Base-by-base conservation (phyloP, 2,888 invertebrate genomes). In the Lepidocyrtinus sp. region DNA sequence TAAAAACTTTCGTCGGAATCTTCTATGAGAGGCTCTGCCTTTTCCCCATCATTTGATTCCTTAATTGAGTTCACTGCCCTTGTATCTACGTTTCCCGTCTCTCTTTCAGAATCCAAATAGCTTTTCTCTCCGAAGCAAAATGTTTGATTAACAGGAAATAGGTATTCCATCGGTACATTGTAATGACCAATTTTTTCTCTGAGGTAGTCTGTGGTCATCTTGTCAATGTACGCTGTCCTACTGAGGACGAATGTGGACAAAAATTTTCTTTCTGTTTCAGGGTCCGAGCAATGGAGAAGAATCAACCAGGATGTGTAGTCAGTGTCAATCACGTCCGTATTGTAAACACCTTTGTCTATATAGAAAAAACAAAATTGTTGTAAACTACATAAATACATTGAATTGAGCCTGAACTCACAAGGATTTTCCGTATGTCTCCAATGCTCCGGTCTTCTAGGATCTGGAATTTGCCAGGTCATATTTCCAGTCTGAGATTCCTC, bases 401-500 rank as follows among this genome's bases (percentile, higher is more conserved):
- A 71, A 25, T 17, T 21, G 17, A 70, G 68, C 17, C n/a, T 24
- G 61, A 21, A 19, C 17, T 7, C 67, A 95, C 96, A 96, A 75
- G 94, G 93, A 87, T 93, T 93, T 89, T 96, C 96, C 0, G 94
- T 93, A 87, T 96, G 96, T 1, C 93, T 92, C 96, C 96, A 96
- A 87, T 96, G 96, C 0, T 94, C 94, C 0, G 95, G 95, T 73
- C 92, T 90, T 72, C 90, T 91, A 69, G 92, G 89, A 85, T 94
- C 93, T 0, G 94, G 94, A 79, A 96, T 93, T 86, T 91, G 91
- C 95, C 95, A 96, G 0, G 96, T 96, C 85, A 96, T 95, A 88
- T 96, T 96, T 0, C 96, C 96, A 61, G 93, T 90, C 5, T 96
- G 91, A 81, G 92, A 92, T 88, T 96, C 95, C 12, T 83, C 81